A percentile compares a stretch with the other conserved stretches of the same genome.
Evolutionary conservation across 2,113 vertebrate genomes (phyloP).

Genomic region (Carassius gibelio): DNA sequence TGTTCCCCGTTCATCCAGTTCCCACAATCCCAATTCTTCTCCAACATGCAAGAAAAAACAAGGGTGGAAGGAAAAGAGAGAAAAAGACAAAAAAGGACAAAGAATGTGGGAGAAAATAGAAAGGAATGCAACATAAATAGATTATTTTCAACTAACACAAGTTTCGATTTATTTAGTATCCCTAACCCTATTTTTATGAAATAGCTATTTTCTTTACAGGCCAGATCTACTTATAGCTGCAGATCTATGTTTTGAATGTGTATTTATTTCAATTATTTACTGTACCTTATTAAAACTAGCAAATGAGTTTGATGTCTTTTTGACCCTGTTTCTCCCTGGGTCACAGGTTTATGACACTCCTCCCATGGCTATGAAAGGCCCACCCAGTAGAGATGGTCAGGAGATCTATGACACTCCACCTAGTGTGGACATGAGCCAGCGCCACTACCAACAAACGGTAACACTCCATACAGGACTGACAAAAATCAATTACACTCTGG

Average conservation of each 20-base stretch:
- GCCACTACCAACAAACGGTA: conserved; percentile 70
- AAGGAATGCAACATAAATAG: background rate
- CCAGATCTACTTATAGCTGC: conserved; percentile 11
- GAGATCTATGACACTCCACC: conserved; percentile 92
- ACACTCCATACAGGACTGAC: background rate
- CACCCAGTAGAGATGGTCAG: conserved; percentile 78
- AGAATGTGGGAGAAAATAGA: background rate
- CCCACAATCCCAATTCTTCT: conserved; percentile 27
- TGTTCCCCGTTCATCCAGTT: background rate
- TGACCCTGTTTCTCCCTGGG: background rate
- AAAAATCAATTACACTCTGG: background rate
- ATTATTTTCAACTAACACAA: conserved; percentile 4
- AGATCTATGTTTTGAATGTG: background rate
- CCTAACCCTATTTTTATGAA: too few species aligned
- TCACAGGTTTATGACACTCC: conserved; percentile 91
- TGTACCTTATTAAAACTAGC: background rate
- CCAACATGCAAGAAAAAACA: conserved; percentile 26
- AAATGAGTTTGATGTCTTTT: background rate
- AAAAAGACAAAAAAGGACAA: conserved; percentile 9
- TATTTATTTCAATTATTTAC: background rate
- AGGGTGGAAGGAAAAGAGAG: background rate
- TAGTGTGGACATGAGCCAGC: conserved; percentile 82
- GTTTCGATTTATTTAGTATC: background rate
- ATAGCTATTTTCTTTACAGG: background rate
- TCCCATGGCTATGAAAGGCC: conserved; percentile 91